phyloP scores from a whole-genome alignment of 2,888 invertebrate genomes.

The Erebia ligea region DNA sequence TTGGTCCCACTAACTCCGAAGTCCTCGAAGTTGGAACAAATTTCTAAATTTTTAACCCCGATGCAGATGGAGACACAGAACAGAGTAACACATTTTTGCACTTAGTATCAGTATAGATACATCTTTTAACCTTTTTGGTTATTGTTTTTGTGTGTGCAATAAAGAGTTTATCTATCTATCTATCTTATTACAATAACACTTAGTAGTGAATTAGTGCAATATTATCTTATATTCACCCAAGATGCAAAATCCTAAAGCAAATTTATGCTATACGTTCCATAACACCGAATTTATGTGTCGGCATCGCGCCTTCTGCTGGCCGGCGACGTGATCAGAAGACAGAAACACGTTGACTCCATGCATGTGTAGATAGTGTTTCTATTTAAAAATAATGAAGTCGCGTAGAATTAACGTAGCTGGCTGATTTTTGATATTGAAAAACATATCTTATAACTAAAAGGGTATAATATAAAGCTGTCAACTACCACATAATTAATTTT shows the following conservation, averaged over 20 bases:
- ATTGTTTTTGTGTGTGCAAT: too few species aligned
- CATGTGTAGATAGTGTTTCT: not conserved
- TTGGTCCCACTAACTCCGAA: too few species aligned
- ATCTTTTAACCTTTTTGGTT: too few species aligned
- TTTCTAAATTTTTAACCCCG: not conserved
- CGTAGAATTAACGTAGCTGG: not conserved
- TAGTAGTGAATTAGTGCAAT: not conserved
- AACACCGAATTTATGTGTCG: constrained; percentile 32
- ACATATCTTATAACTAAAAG: too few species aligned
- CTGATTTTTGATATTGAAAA: too few species aligned
- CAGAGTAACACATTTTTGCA: too few species aligned
- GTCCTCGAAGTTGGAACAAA: too few species aligned
- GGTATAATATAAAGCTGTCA: too few species aligned
- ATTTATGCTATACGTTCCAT: constrained; percentile 29
- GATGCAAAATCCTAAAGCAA: constrained; percentile 27
- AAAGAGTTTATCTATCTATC: too few species aligned
- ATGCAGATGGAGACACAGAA: not conserved
- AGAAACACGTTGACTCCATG: constrained; percentile 10
- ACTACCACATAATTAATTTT: too few species aligned
- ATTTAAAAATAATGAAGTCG: not conserved
- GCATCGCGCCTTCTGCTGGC: constrained; percentile 25
- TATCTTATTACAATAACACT: not conserved
- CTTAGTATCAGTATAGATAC: too few species aligned
- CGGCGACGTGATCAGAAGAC: constrained; percentile 35
- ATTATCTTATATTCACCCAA: not conserved